Evolutionary conservation across 2,888 invertebrate species (phyloP).

Genomic region (Clepsis dumicolana): DNA sequence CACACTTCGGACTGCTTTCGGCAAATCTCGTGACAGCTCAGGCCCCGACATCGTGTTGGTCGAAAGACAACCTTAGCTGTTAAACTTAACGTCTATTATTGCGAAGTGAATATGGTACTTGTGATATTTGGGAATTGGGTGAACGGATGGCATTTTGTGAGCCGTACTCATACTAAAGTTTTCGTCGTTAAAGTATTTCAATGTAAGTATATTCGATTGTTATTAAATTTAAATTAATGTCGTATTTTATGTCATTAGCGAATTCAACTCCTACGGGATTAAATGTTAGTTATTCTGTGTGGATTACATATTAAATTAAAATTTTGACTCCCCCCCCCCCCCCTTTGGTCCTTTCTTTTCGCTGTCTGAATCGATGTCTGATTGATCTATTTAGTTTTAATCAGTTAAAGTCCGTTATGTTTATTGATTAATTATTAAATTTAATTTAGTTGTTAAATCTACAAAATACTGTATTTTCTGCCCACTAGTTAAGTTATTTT

Average conservation of each 20-base stretch:
- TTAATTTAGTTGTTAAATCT: conserved; percentile 81
- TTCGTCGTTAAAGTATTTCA: conserved; percentile 66
- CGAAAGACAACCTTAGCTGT: not conserved
- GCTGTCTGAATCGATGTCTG: conserved; percentile 66
- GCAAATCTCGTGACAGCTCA: not conserved
- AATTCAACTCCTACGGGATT: conserved; percentile 27
- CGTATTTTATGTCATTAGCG: conserved; percentile 50
- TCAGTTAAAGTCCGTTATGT: conserved; percentile 80
- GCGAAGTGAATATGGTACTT: not conserved
- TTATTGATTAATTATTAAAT: conserved; percentile 66
- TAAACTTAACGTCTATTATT: not conserved
- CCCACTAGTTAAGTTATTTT: conserved; percentile 85
- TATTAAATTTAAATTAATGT: conserved; percentile 39
- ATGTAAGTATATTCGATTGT: conserved; percentile 68
- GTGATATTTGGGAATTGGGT: not conserved
- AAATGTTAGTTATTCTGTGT: conserved; percentile 38
- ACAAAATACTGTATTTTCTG: conserved; percentile 85
- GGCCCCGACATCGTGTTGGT: not conserved
- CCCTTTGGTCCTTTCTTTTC: conserved; percentile 20
- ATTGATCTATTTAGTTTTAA: conserved; percentile 77
- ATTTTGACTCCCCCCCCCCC: conserved; percentile 14
- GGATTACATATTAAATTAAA: conserved; percentile 15
- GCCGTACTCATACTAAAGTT: conserved; percentile 47
- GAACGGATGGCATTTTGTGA: not conserved
- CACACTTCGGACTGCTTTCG: not conserved